Evolutionary conservation across 53 echinoderm and acorn worm genomes (phyloP), one percentile per base, ranked within the genome.

Genomic region (Antedon mediterranea): DNA sequence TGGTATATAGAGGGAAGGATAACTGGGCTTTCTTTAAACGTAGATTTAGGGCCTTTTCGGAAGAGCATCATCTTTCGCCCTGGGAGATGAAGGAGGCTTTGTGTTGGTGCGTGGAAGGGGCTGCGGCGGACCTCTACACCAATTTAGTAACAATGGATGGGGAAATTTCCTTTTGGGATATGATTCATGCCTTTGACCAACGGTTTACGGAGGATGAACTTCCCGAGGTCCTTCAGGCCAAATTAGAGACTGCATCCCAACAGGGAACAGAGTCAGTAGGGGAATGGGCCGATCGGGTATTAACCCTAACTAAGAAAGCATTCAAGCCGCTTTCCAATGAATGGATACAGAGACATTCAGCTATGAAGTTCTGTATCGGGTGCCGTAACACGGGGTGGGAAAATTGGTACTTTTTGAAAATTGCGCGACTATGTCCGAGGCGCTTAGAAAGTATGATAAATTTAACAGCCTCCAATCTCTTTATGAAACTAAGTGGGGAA

Each of bases 261-360:
- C 27, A 30, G 27, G 42, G 80, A 0, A 80, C 80, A 0, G 81
- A 87, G 31, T 4, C 30, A 4, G 31, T 76, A 18, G 57, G 43
- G 23, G 77, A 84, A 27, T 84, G 87, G 84, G 87, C 76, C 14
- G 87, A 84, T 26, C 41, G 87, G 23, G 73, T 87, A 0, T 3
- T 79, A 0, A 29, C 74, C 29, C 32, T 87, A 71, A 79, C 43
- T 3, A 78, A 73, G 3, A 73, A 78, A 29, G 87, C 87, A 0
- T 87, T 72, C 41, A 71, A 30, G 0, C 29, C 37, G 32, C 44
- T 82, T 9, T 77, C 78, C 0, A 76, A 73, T 4, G 20, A n/a
- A 23, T 73, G 42, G 11, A 43, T 87, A 0, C 76, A 83, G 30
- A 44, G 71, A 28, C 83, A 87, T 28, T n/a, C 71, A 0, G 76